phyloP scores from a whole-genome alignment of 2,888 invertebrate species.

The Ptilodon capucinus region DNA sequence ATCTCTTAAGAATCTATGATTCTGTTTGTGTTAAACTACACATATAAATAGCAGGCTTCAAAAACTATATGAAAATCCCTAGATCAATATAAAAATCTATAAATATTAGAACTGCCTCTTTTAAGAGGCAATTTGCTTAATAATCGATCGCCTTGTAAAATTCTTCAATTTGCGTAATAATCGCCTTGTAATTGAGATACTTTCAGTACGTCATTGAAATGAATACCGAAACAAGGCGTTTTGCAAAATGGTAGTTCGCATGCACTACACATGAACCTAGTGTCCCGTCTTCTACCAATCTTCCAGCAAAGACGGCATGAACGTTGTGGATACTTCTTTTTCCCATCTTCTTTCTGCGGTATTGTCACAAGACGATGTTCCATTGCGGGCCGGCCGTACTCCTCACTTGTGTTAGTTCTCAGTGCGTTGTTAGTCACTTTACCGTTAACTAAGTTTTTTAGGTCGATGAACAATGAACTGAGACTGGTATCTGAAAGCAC shows the following conservation, averaged over 20 bases:
- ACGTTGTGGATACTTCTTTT: conserved; percentile 79
- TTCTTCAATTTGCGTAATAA: conserved; percentile 68
- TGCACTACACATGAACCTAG: conserved; percentile 76
- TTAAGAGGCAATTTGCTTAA: conserved; percentile 36
- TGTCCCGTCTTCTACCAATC: conserved; percentile 74
- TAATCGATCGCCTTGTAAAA: too few species aligned
- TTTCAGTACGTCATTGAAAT: conserved; percentile 74
- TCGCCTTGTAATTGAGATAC: conserved; percentile 71
- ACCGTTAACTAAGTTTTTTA: conserved; percentile 79
- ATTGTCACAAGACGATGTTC: conserved; percentile 76
- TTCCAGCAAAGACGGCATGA: conserved; percentile 80
- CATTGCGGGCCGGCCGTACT: conserved; percentile 53
- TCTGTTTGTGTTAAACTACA: conserved; percentile 28
- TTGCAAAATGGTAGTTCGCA: conserved; percentile 79
- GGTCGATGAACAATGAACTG: conserved; percentile 76
- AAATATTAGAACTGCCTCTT: conserved; percentile 38
- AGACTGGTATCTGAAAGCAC: conserved; percentile 82
- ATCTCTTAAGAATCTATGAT: conserved; percentile 54
- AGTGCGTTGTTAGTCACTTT: conserved; percentile 65
- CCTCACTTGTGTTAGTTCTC: conserved; percentile 59
- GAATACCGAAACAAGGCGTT: conserved; percentile 76
- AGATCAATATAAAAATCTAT: conserved; percentile 31
- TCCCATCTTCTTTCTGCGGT: conserved; percentile 80
- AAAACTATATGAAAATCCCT: conserved; percentile 13
- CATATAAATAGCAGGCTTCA: conserved; percentile 24